Evolutionary conservation across 2,113 vertebrate species (phyloP).

Genomic region (Halcyon senegalensis): DNA sequence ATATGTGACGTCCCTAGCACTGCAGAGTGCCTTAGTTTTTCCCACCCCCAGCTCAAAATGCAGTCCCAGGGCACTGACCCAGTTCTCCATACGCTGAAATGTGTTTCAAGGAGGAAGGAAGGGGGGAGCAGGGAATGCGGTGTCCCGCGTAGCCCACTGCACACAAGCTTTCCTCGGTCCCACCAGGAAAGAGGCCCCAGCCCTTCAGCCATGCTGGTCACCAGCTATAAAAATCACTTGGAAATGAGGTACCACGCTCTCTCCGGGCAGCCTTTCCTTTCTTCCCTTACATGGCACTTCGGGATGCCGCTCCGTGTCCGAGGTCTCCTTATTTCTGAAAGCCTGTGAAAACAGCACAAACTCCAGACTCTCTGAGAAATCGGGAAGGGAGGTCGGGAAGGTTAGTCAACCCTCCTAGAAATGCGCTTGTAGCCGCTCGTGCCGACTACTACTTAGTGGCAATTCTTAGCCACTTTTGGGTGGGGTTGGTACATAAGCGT

Average conservation of each 20-base stretch:
- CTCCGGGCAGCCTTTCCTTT: background rate
- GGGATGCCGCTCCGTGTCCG: fast-evolving
- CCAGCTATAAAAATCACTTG: background rate
- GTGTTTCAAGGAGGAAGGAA: background rate
- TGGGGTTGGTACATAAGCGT: fast-evolving
- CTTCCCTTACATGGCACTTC: background rate
- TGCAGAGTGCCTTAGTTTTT: background rate
- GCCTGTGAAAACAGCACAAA: background rate
- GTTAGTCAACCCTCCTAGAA: background rate
- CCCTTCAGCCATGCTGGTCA: background rate
- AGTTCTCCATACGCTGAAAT: background rate
- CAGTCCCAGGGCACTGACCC: background rate
- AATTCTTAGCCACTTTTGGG: background rate
- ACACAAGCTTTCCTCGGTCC: background rate
- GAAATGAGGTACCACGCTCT: background rate
- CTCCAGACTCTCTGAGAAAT: background rate
- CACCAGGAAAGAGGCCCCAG: background rate
- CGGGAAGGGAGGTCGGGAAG: background rate
- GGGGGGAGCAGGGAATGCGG: background rate
- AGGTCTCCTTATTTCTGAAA: background rate
- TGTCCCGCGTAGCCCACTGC: background rate
- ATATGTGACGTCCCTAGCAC: background rate
- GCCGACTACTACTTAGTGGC: background rate
- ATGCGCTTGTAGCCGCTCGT: background rate
- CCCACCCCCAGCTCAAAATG: background rate